Percentiles rank a stretch among this genome's conserved stretches.
Conservation (phyloP, 2,113 vertebrate species). For the Hypomesus transpacificus region DNA sequence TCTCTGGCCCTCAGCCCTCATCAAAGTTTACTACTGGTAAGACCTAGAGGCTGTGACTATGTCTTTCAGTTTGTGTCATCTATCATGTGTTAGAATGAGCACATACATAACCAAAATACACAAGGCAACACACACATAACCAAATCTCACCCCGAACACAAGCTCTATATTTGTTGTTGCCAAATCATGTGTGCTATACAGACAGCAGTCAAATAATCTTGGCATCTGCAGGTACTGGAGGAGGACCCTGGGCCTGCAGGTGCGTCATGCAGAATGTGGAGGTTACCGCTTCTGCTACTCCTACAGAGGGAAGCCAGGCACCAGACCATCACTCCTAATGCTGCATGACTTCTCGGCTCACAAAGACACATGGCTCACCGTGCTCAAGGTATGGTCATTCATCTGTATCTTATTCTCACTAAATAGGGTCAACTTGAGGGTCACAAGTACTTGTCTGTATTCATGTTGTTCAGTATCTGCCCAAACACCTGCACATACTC, state of each 20-base stretch:
- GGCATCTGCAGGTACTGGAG: conserved; percentile 88
- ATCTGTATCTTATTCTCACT: not conserved
- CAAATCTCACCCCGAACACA: too few species aligned
- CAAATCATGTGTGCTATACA: not conserved
- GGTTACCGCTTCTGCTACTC: conserved; percentile 93
- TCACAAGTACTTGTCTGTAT: not conserved
- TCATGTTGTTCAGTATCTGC: conserved; percentile 78
- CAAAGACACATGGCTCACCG: conserved; percentile 92
- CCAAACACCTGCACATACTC: conserved; percentile 91
- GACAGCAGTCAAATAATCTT: not conserved
- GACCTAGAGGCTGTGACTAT: conserved; percentile 20
- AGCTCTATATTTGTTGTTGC: not conserved
- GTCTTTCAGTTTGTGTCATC: not conserved
- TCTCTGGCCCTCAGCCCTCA: conserved; percentile 89
- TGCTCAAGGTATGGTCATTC: conserved; percentile 81
- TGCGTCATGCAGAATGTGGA: conserved; percentile 76
- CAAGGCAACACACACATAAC: too few species aligned
- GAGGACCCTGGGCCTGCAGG: conserved; percentile 87
- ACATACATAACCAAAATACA: not conserved
- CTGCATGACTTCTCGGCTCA: conserved; percentile 91
- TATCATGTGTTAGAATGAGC: not conserved
- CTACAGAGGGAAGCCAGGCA: conserved; percentile 82
- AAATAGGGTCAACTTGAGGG: not conserved
- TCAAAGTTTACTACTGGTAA: conserved; percentile 95
- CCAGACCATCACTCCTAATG: conserved; percentile 86